Evolutionary conservation across 2,797 vertebrate genomes (phyloP).

Genomic region (Trachops cirrhosus): DNA sequence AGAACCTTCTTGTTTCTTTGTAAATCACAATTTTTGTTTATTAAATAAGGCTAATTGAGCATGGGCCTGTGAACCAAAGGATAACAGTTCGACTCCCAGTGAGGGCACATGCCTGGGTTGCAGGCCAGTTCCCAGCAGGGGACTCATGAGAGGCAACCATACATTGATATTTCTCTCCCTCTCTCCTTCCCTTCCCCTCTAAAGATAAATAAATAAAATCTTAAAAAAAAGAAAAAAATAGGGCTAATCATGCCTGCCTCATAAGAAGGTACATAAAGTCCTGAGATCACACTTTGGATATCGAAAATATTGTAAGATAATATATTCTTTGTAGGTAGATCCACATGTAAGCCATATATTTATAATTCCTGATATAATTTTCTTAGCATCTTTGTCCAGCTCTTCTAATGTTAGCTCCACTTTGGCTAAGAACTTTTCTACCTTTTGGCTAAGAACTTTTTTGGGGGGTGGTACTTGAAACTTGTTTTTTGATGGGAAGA

Average conservation of each 20-base stretch:
- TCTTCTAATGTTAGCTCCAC: neutral
- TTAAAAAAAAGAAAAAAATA: no score
- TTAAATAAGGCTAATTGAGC: neutral
- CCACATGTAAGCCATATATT: neutral
- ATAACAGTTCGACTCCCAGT: no score
- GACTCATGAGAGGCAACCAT: no score
- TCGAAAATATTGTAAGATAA: neutral
- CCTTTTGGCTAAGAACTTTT: neutral
- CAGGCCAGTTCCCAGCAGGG: no score
- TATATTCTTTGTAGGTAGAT: neutral
- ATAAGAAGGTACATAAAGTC: neutral
- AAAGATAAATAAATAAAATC: no score
- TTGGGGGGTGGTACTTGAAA: neutral
- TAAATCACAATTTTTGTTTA: neutral
- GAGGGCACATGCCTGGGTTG: no score
- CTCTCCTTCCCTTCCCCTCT: no score
- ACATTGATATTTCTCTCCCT: no score
- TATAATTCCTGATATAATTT: neutral
- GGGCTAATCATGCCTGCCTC: neutral
- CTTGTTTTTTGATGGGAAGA: neutral
- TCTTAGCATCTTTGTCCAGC: neutral
- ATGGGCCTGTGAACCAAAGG: no score
- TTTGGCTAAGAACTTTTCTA: neutral
- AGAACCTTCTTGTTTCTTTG: neutral
- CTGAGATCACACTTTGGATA: neutral